Evolutionary conservation across 2,888 invertebrate genomes (phyloP), one percentile per base, ranked within the genome.

Genomic region (Morinoia aosen): DNA sequence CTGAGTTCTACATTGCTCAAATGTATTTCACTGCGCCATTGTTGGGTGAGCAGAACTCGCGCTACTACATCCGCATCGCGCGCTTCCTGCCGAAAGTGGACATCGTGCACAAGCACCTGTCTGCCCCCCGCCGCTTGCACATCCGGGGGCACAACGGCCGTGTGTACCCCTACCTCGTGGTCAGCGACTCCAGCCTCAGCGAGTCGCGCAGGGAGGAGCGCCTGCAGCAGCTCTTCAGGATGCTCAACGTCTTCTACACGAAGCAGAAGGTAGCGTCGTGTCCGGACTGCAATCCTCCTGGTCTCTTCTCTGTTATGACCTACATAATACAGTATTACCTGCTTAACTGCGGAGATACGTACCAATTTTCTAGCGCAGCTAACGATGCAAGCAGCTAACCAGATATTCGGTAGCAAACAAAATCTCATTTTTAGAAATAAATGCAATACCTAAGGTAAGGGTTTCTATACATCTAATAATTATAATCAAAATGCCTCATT

Each of bases 101-200:
- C 97, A 98, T 99, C 64, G 99, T 99, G 0, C 99, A 99, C 97
- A 99, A 99, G 97, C 99, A 99, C 97, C 99, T 99, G 97, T 98
- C 99, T 0, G 98, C 99, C 0, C 99, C 99, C 0, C 98, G 99
- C 76, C 97, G 99, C 91, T 97, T 99, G 40, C 99, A 98, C 97
- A 99, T 99, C 96, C 98, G 99, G 40, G 99, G 99, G 0, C 99
- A 99, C 97, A 99, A 99, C 97, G 99, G 99, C 33, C 99, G 99
- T 97, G 98, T 99, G 95, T 99, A 99, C 97, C 99, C 99, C 0
- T 99, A 99, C 97, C 97, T 99, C 61, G 99, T 99, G 0, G 99
- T 99, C 25, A 99, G 99, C 97, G 99, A 99, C 97, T 99, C 99
- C 0, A 99, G 99, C 1, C 97, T 99, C 57, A 99, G 99, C 0